Percentiles rank a stretch among this genome's conserved stretches.
phyloP scores from a whole-genome alignment of 2,113 vertebrate species.

The Gymnobelideus leadbeateri region DNA sequence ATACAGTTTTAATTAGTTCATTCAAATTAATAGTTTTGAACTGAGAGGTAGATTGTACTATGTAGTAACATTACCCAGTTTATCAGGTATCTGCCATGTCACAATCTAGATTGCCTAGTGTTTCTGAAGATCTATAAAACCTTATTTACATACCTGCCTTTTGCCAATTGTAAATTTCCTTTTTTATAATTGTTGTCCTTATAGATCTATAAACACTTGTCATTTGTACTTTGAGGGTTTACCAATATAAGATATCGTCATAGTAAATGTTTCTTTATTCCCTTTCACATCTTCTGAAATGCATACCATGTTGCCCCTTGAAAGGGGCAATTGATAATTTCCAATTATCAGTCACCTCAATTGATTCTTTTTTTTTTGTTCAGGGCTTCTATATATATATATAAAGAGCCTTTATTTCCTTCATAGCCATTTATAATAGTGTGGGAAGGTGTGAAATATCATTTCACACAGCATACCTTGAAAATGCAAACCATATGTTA shows the following conservation, averaged over 20 bases:
- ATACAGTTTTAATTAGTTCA: slow-evolving; percentile 7
- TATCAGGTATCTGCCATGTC: slow-evolving; percentile 59
- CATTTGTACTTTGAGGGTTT: slow-evolving; percentile 60
- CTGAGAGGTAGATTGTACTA: slow-evolving; percentile 49
- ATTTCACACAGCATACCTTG: slow-evolving; percentile 28
- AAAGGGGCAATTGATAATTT: slow-evolving; percentile 23
- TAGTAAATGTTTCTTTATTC: slow-evolving; percentile 35
- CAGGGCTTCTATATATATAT: slow-evolving; percentile 21
- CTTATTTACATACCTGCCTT: slow-evolving; percentile 74
- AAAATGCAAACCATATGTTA: slow-evolving; percentile 65
- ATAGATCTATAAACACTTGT: slow-evolving; percentile 64
- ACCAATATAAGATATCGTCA: slow-evolving; percentile 37
- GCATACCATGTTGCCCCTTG: not conserved
- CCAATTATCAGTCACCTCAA: not conserved
- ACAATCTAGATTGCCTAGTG: slow-evolving; percentile 57
- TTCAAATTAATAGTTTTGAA: not conserved
- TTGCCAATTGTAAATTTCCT: slow-evolving; percentile 71
- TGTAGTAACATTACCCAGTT: slow-evolving; percentile 38
- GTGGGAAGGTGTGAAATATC: slow-evolving; percentile 63
- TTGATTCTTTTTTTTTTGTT: slow-evolving; percentile 27
- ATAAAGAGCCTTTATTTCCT: slow-evolving; percentile 53
- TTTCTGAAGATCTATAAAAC: slow-evolving; percentile 55
- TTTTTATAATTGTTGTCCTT: slow-evolving; percentile 62
- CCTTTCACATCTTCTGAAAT: slow-evolving; percentile 24
- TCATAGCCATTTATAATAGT: slow-evolving; percentile 70